phyloP scores from a whole-genome alignment of 2,888 invertebrate species.

The Trileptium ribeirensis region DNA sequence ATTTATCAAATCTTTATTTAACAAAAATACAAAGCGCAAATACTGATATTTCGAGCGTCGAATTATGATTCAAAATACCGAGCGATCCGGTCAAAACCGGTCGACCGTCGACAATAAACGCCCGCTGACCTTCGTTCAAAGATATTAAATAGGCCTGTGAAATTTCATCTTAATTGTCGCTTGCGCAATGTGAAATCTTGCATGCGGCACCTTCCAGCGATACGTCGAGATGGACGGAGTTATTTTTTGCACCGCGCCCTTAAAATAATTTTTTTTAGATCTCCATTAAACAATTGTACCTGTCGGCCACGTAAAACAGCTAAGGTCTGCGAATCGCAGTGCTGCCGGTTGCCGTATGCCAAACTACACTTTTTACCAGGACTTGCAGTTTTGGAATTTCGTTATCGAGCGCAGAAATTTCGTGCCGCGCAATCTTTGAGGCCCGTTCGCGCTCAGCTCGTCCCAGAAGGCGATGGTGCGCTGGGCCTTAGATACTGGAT shows the following conservation, averaged over 20 bases:
- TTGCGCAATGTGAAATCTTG: too few relatives aligned
- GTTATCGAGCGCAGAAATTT: slow-evolving; percentile 78
- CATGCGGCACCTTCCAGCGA: too few relatives aligned
- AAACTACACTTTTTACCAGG: slow-evolving; percentile 80
- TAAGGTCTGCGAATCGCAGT: slow-evolving; percentile 83
- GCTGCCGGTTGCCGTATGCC: too few relatives aligned
- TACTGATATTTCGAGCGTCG: slow-evolving; percentile 71
- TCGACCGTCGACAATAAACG: slow-evolving; percentile 85
- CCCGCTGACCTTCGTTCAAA: slow-evolving; percentile 90
- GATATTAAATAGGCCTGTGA: too few relatives aligned
- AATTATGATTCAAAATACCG: slow-evolving; percentile 81
- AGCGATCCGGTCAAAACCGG: slow-evolving; percentile 80
- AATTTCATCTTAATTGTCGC: slow-evolving; percentile 79
- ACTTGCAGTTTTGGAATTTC: slow-evolving; percentile 84
- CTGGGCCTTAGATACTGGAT: neutral
- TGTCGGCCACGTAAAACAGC: slow-evolving; percentile 82
- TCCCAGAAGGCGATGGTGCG: neutral
- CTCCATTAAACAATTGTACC: too few relatives aligned
- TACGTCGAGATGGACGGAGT: slow-evolving; percentile 83
- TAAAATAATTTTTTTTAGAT: too few relatives aligned
- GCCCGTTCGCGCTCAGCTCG: neutral
- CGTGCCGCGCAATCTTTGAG: slow-evolving; percentile 47
- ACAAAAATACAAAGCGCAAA: slow-evolving; percentile 22
- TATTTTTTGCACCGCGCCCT: slow-evolving; percentile 78
- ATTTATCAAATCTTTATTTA: slow-evolving; percentile 24